Evolutionary conservation across 2,888 invertebrate species (phyloP).

Genomic region (Kryphioiulus occultus): DNA sequence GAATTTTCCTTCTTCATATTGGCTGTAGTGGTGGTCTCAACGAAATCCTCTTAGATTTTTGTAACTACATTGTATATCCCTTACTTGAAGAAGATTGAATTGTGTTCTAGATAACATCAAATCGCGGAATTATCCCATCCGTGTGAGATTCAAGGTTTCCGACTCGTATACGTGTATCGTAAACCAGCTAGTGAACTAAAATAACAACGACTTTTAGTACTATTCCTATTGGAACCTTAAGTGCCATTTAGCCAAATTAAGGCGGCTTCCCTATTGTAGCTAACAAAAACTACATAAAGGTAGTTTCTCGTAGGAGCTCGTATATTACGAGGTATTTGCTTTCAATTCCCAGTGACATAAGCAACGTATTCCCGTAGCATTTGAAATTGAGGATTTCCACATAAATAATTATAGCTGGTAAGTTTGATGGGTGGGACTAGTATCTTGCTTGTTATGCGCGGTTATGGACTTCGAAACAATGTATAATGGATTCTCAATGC

Average conservation of each 20-base stretch:
- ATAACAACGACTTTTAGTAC: constrained; percentile 8
- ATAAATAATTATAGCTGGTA: constrained; percentile 14
- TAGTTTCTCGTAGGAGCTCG: not conserved
- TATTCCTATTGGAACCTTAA: not conserved
- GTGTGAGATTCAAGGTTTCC: too few species aligned
- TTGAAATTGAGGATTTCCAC: constrained; percentile 3
- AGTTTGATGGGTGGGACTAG: constrained; percentile 15
- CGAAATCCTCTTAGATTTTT: too few species aligned
- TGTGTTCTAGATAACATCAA: too few species aligned
- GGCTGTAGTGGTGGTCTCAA: too few species aligned
- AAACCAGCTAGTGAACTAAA: too few species aligned
- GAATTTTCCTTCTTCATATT: too few species aligned
- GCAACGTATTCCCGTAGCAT: not conserved
- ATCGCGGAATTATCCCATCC: too few species aligned
- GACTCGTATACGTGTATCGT: too few species aligned
- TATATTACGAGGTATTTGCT: not conserved
- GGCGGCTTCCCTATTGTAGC: not conserved
- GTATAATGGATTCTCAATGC: not conserved
- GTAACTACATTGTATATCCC: too few species aligned
- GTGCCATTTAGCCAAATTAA: constrained; percentile 23
- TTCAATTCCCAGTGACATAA: not conserved
- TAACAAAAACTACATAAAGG: not conserved
- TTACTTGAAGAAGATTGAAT: too few species aligned
- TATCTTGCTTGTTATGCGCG: too few species aligned
- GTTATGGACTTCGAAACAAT: constrained; percentile 10